Evolutionary conservation across 2,113 vertebrate species (phyloP), one percentile per base, ranked within the genome.

Genomic region (Porphyrio hochstetteri): DNA sequence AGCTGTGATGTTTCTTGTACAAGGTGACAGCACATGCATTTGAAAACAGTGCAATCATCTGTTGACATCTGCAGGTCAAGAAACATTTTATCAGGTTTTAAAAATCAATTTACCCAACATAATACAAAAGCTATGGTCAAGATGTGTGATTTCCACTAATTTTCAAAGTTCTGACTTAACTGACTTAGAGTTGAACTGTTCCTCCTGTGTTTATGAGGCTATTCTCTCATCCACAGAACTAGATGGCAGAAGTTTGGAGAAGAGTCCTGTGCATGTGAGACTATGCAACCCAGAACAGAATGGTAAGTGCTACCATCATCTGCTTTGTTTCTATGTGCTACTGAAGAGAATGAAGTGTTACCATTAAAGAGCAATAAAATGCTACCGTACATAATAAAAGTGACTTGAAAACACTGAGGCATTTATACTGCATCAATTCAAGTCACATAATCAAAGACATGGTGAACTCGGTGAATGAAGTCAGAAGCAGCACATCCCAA

Each of bases 361-460:
- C 56, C 79, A 78, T 44, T 87, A 82, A 76, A 90, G 69, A 92
- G 44, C 79, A 48, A 48, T 68, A 91, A 94, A 96, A 93, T 67
- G 72, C 89, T 97, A 93, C 67, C 24, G 13, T 83, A 87, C 90
- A 82, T 86, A 96, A 92, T 71, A 75, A 92, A 46, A 95, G 86
- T 67, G 68, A 89, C 87, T 92, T 92, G 53, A 88, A 89, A 75
- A 96, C 71, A 88, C 82, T 13, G 86, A 92, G 38, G 65, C 83
- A 82, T 92, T 93, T 95, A 96, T 85, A 89, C 82, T 53, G 70
- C 77, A 82, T 50, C 71, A 97, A 96, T 96, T 96, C 95, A 88
- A 96, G 90, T 92, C 95, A 89, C 59, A 50, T 70, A 76, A 94
- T 64, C 64, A 94, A 96, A 72, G 59, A 55, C 91, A 74, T 35